Evolutionary conservation across 2,888 invertebrate genomes (phyloP).

Genomic region (Busseola fusca): DNA sequence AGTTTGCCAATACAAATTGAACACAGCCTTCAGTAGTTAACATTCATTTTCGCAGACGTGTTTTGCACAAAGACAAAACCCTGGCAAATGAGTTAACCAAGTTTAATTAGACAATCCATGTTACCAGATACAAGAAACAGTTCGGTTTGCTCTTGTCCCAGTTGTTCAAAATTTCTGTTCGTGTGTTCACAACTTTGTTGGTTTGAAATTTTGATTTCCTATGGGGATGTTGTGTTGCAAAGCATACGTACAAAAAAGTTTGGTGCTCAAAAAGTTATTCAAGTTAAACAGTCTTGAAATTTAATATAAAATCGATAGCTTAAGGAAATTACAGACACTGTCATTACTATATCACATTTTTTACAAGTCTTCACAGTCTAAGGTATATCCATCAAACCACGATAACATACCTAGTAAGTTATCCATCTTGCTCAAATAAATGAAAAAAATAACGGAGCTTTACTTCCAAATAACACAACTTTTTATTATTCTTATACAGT

Average conservation of each 20-base stretch:
- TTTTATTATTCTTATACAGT: constrained; percentile 43
- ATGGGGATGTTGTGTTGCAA: constrained; percentile 3
- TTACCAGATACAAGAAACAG: constrained; percentile 56
- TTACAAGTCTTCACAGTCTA: neutral
- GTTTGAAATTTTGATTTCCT: constrained; percentile 47
- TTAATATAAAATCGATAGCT: neutral
- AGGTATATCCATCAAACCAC: too few species aligned
- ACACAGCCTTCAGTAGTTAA: constrained; percentile 45
- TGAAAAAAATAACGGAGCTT: neutral
- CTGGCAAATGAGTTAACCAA: constrained; percentile 58
- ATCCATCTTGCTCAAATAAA: neutral
- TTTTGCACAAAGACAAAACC: constrained; percentile 58
- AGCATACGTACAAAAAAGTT: constrained; percentile 15
- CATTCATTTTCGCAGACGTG: constrained; percentile 47
- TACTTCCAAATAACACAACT: constrained; percentile 20
- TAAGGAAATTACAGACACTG: neutral
- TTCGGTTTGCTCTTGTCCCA: constrained; percentile 34
- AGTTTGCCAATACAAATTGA: constrained; percentile 54
- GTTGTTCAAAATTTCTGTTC: constrained; percentile 47
- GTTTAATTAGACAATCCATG: constrained; percentile 59
- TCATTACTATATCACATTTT: neutral
- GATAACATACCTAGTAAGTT: neutral
- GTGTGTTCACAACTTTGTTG: constrained; percentile 36
- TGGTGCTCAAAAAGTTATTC: neutral
- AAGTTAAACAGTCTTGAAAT: neutral